phyloP scores from a whole-genome alignment of 92 coral and sea anemone genomes.

The Diadumene lineata region DNA sequence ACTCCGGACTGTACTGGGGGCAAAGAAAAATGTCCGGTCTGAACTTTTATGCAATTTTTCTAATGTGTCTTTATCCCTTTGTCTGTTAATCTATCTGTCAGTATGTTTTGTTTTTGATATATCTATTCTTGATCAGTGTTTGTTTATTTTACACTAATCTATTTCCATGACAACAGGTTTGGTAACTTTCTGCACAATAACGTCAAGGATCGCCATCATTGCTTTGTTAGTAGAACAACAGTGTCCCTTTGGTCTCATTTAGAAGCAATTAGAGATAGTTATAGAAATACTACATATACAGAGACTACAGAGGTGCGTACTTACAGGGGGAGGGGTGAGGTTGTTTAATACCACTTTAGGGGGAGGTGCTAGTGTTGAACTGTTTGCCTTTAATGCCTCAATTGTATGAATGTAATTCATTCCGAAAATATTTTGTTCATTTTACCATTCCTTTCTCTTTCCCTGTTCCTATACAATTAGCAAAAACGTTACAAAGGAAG shows the following conservation, averaged over 20 bases:
- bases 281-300: slow-evolving; percentile 59
- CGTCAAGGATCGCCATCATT: slow-evolving; percentile 62
- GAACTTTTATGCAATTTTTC: no score
- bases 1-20: no score
- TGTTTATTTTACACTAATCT: not conserved
- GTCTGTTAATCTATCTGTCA: no score
- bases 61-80: no score
- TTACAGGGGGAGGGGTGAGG: not conserved
- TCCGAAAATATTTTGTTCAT: no score
- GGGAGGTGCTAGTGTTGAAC: slow-evolving; percentile 2
- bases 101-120: no score
- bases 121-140: not conserved
- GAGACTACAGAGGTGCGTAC: slow-evolving; percentile 67
- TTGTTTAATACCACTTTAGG: not conserved
- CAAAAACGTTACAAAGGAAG: no score
- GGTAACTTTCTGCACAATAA: slow-evolving; percentile 95
- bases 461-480: no score
- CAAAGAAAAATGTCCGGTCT: no score
- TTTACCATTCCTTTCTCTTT: no score
- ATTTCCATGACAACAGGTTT: slow-evolving; percentile 63
- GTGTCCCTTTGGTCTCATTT: slow-evolving; percentile 97
- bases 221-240: slow-evolving; percentile 48
- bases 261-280: slow-evolving; percentile 67
- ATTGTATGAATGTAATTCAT: no score
- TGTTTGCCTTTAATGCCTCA: no score